Conservation (phyloP, 2,888 invertebrate species). For the Agriopis aurantiaria region DNA sequence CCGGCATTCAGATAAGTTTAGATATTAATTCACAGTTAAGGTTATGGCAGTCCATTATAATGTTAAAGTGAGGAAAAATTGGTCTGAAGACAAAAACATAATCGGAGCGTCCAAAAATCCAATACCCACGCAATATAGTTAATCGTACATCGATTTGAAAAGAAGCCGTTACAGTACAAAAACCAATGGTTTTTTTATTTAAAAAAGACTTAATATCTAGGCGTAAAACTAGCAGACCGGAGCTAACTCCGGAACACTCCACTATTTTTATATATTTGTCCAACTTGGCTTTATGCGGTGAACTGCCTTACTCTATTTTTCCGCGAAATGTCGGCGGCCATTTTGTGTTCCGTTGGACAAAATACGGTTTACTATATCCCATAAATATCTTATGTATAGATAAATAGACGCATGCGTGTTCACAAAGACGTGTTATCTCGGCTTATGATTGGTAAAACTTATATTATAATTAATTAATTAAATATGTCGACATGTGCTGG, state of each 20-base stretch:
- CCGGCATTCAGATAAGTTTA: conserved; percentile 33
- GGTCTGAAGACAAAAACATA: conserved; percentile 77
- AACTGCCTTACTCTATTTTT: conserved; percentile 32
- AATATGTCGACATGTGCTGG: conserved; percentile 21
- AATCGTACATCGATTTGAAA: conserved; percentile 77
- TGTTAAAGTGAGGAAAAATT: conserved; percentile 82
- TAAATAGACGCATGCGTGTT: conserved; percentile 69
- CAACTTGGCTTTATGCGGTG: conserved; percentile 21
- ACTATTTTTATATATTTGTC: conserved; percentile 20
- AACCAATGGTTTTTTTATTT: conserved; percentile 66
- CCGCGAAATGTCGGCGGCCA: conserved; percentile 51
- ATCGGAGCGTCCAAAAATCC: conserved; percentile 67
- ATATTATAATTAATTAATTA: conserved; percentile 24
- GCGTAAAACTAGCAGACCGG: conserved; percentile 79
- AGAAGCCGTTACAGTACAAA: conserved; percentile 82
- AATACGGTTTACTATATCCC: conserved; percentile 56
- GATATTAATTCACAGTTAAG: conserved; percentile 65
- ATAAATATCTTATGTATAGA: conserved; percentile 68
- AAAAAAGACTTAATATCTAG: conserved; percentile 78
- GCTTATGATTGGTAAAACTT: conserved; percentile 26
- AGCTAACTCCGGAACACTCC: conserved; percentile 61
- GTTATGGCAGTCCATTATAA: conserved; percentile 80
- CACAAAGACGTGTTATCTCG: conserved; percentile 35
- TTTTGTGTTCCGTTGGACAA: conserved; percentile 60
- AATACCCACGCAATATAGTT: conserved; percentile 58